Base-by-base conservation (phyloP, 1,140 invertebrate species). In the Pantala flavescens region DNA sequence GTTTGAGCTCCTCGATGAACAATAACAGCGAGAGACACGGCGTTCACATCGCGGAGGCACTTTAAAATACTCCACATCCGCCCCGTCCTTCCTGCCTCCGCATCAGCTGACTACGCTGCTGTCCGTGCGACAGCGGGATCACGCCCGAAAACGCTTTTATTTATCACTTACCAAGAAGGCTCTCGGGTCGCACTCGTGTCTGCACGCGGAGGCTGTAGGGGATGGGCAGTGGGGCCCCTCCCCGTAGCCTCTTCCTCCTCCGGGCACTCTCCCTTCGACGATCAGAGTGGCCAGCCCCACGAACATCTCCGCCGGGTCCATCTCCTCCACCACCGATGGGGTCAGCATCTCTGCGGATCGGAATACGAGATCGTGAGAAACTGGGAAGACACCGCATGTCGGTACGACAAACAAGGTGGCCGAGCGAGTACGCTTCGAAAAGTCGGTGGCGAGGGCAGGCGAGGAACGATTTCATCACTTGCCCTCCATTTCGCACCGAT, bases 211-310 rank as follows among this genome's bases (percentile, higher is more conserved):
- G 82, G 23, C 73, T 78, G 83, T 80, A 74, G 84, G 76, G 70
- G 80, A 82, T 75, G 84, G 78, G 82, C 90, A 91, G 79, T 93
- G 91, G 9, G 90, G 90, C 23, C 91, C 90, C 81, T 91, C 90
- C 76, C 86, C 86, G 81, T 90, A 89, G n/a, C 89, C 89, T 77
- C 88, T 87, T 74, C 85, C 83, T 77, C 86, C 85, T 36, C 87
- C 88, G 36, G 90, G 89, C 28, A 88, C 87, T 72, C 90, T 84
- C 42, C 89, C 88, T 81, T 91, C 90, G 75, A 86, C 85, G 24
- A 91, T 86, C 78, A 91, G 82, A 78, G 89, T 85, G 77, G 88
- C 89, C 49, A 87, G 76, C 74, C 83, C 82, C 12, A 81, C 79
- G 80, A 90, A 87, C 78, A 90, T 84, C 77, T 88, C 87, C 75